Conservation (phyloP, 2,113 vertebrate species). For the Siphamia tubifer region DNA sequence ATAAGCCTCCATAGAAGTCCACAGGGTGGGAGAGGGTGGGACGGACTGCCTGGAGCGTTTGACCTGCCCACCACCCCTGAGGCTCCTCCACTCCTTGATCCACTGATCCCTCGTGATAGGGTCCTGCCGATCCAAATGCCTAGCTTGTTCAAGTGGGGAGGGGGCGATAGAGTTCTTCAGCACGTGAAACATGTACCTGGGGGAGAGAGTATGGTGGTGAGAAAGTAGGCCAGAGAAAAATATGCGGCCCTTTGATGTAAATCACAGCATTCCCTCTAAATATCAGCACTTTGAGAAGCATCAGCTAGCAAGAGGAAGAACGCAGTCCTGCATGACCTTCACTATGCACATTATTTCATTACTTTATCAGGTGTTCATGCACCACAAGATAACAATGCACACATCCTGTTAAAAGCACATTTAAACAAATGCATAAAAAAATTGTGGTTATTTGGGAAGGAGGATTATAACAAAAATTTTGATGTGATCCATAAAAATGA, state of each 20-base stretch:
- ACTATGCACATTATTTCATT: constrained; percentile 27
- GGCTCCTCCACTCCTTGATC: constrained; percentile 82
- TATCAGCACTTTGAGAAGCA: constrained; percentile 61
- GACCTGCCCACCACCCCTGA: constrained; percentile 38
- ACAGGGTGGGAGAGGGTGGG: constrained; percentile 37
- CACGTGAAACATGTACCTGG: constrained; percentile 85
- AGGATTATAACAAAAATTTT: no score
- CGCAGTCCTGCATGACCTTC: constrained; percentile 38
- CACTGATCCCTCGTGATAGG: constrained; percentile 68
- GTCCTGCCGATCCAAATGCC: constrained; percentile 83
- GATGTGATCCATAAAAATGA: no score
- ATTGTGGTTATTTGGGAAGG: no score
- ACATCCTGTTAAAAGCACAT: neutral
- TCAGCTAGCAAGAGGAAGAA: constrained; percentile 34
- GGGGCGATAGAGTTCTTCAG: constrained; percentile 82
- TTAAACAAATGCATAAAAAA: no score
- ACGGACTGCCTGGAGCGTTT: constrained; percentile 43
- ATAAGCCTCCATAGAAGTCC: constrained; percentile 14
- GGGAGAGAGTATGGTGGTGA: constrained; percentile 63
- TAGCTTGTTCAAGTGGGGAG: constrained; percentile 80
- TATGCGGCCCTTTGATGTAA: constrained; percentile 76
- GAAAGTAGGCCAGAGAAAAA: constrained; percentile 78
- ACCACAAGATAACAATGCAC: neutral
- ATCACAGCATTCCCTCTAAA: constrained; percentile 75
- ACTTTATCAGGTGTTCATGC: no score